phyloP scores from a whole-genome alignment of 2,888 invertebrate species.

The Sphaerophoria rueppellii region DNA sequence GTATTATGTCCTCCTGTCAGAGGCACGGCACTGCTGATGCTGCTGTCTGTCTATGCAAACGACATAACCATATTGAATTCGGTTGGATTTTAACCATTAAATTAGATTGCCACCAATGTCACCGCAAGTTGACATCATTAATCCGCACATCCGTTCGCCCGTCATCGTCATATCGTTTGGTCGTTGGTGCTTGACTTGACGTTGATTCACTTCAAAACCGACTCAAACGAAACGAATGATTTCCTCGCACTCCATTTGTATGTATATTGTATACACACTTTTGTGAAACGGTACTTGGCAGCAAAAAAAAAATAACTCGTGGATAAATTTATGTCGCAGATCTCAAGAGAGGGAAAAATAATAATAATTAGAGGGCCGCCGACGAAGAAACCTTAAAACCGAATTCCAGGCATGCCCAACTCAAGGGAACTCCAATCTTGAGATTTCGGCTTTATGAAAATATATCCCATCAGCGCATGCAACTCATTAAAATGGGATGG shows the following conservation, averaged over 20 bases:
- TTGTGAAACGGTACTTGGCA: conserved; percentile 46
- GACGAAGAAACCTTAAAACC: conserved; percentile 10
- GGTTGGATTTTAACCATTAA: conserved; percentile 62
- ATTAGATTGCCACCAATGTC: conserved; percentile 70
- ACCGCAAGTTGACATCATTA: conserved; percentile 72
- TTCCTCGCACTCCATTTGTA: conserved; percentile 68
- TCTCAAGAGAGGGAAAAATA: conserved; percentile 45
- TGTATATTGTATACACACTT: not conserved
- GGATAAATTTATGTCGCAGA: conserved; percentile 19
- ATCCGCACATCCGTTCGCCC: conserved; percentile 58
- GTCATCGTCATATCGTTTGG: conserved; percentile 25
- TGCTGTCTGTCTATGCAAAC: not conserved
- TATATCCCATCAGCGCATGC: conserved; percentile 65
- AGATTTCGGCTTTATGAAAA: conserved; percentile 36
- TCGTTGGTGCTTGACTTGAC: not conserved
- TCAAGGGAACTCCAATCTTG: not conserved
- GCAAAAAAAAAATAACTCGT: conserved; percentile 25
- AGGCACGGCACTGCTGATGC: too few species aligned
- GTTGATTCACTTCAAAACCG: conserved; percentile 66
- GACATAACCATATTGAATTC: conserved; percentile 41
- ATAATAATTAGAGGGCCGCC: conserved; percentile 67
- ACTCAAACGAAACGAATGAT: conserved; percentile 73
- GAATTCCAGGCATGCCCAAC: conserved; percentile 6
- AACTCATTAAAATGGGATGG: conserved; percentile 64
- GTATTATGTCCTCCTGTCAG: not conserved